Conservation (phyloP, 2,888 invertebrate genomes). For the Hymenopus coronatus region DNA sequence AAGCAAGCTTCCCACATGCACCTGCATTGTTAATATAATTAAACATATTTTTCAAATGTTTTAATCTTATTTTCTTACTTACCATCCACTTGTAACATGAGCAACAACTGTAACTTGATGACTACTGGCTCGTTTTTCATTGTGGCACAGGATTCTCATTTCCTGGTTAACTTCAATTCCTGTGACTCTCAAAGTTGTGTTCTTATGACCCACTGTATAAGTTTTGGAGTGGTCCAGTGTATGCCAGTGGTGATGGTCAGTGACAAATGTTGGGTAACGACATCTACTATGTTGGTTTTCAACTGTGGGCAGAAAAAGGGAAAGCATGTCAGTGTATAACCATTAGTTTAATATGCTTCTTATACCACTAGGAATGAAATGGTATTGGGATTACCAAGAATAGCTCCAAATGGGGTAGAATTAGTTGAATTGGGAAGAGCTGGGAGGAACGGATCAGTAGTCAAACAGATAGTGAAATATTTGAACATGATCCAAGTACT, state of each 20-base stretch:
- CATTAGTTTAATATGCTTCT: neutral
- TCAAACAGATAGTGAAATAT: no score
- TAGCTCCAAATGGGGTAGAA: no score
- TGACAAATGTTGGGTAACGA: conserved; percentile 76
- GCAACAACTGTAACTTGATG: conserved; percentile 56
- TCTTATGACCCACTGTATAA: conserved; percentile 71
- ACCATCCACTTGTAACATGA: conserved; percentile 77
- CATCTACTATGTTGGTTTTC: conserved; percentile 73
- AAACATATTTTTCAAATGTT: neutral
- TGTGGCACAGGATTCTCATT: conserved; percentile 62
- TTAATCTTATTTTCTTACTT: conserved; percentile 40
- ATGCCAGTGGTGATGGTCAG: conserved; percentile 76
- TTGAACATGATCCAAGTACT: no score
- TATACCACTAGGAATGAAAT: no score
- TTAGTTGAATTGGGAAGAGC: no score
- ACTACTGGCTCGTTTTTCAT: conserved; percentile 40
- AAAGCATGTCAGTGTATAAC: neutral
- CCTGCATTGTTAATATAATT: no score
- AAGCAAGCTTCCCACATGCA: no score
- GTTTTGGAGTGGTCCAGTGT: conserved; percentile 69
- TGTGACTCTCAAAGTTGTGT: conserved; percentile 64
- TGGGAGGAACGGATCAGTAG: no score
- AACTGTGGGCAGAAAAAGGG: conserved; percentile 49
- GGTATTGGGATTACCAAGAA: no score
- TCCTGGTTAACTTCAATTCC: conserved; percentile 47